Base-by-base conservation (phyloP, 2,888 invertebrate species). In the Schrankia costaestrigalis region DNA sequence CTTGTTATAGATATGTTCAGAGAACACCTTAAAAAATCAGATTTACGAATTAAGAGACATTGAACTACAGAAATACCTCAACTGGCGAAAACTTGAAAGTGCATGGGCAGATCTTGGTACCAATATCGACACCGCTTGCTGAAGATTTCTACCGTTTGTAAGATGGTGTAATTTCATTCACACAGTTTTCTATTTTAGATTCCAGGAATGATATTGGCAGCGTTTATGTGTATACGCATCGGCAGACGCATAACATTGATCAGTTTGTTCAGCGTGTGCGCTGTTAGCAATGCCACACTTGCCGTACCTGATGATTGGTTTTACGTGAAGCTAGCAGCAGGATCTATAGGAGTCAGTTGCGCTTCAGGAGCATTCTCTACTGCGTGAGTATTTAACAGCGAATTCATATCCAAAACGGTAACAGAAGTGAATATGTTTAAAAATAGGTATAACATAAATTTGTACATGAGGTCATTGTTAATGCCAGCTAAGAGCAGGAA, bases 231-330 rank as follows among this genome's bases (percentile, higher is more conserved):
- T 81, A 91, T 90, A 54, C 87, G 78, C 25, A 73, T 91, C 41
- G 94, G 94, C 0, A 84, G 94, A 10, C 90, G 87, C 43, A 71
- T 82, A 4, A 90, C 92, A 0, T 66, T 93, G 28, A 86, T 92
- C 11, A 48, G 78, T 0, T 86, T 91, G 7, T 90, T 91, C 50
- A 90, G 90, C 0, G 11, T 89, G 3, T 84, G 91, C 2, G 83
- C 91, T 26, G 52, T 93, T 15, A 57, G 66, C 42, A 69, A 63
- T 33, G 63, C 50, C 0, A 40, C 69, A 11, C 38, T 72, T 6
- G 41, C 57, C 1, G 34, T 67, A 5, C 61, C 68, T 0, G 56
- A 62, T 11, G 49, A 57, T n/a, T 70, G 60, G 61, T 50, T 56
- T 31, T 59, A 58, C 34, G 25, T 63, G 15, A 66, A 65, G 33